Conservation (phyloP, 2,797 vertebrate species). For the Zenarchopterus dispar region DNA sequence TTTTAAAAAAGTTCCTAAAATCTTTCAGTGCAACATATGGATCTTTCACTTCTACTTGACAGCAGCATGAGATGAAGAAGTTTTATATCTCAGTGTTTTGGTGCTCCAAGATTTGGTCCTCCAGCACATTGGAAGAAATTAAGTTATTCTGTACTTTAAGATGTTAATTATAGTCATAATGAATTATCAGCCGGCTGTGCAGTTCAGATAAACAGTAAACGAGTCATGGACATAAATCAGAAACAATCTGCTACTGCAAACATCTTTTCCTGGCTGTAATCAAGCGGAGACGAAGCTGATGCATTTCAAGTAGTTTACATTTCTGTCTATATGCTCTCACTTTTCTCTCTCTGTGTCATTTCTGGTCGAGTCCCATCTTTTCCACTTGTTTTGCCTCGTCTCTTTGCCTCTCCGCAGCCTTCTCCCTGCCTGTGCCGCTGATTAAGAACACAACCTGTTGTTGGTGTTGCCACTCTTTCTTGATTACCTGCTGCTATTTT, state of each 20-base stretch:
- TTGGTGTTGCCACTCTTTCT: conserved; percentile 75
- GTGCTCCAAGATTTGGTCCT: conserved; percentile 15
- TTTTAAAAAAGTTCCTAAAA: background rate
- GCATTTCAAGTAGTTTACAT: conserved; percentile 69
- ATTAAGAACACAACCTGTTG: conserved; percentile 80
- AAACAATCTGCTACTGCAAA: conserved; percentile 47
- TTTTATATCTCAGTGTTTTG: conserved; percentile 21
- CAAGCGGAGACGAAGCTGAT: conserved; percentile 63
- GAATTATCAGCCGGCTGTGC: conserved; percentile 60
- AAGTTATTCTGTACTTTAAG: conserved; percentile 46
- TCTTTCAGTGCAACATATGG: no score
- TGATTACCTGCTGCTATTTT: conserved; percentile 73
- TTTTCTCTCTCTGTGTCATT: conserved; percentile 9
- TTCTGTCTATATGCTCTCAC: conserved; percentile 43
- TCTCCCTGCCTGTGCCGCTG: conserved; percentile 53
- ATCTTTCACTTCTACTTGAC: background rate
- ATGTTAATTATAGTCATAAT: conserved; percentile 61
- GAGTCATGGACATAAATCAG: conserved; percentile 57
- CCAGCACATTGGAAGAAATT: conserved; percentile 26
- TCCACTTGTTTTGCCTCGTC: conserved; percentile 43
- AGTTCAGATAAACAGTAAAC: conserved; percentile 35
- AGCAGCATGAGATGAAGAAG: background rate
- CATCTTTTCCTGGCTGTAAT: conserved; percentile 66
- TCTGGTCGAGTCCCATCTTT: conserved; percentile 18
- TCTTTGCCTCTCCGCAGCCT: conserved; percentile 8